phyloP scores from a whole-genome alignment of 2,888 invertebrate genomes.

The Dinocampus coccinellae region DNA sequence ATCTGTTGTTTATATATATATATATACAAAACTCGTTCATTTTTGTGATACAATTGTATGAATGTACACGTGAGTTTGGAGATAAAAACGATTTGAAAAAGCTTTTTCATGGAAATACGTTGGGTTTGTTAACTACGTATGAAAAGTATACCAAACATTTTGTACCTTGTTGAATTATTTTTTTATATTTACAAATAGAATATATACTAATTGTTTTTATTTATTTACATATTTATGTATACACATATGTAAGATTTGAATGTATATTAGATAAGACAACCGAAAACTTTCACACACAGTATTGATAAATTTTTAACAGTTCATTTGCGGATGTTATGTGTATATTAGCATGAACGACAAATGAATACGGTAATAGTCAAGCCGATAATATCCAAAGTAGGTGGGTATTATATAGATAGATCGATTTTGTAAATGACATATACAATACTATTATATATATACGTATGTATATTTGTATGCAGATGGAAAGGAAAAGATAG shows the following conservation, averaged over 20 bases:
- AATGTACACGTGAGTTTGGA: no score
- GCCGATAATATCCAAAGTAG: conserved; percentile 30
- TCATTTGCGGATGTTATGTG: conserved; percentile 27
- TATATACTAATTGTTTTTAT: no score
- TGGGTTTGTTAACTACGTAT: no score
- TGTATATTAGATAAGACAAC: conserved; percentile 17
- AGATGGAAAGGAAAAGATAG: background rate
- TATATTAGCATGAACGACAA: conserved; percentile 25
- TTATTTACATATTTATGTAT: background rate
- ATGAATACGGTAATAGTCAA: conserved; percentile 25
- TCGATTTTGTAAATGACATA: conserved; percentile 20
- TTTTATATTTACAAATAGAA: no score
- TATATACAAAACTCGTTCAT: background rate
- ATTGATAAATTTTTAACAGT: conserved; percentile 30
- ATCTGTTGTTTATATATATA: background rate
- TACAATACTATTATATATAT: no score
- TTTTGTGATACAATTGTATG: no score
- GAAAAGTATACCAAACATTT: no score
- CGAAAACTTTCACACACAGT: conserved; percentile 23
- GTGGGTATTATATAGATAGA: conserved; percentile 24
- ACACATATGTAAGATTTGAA: background rate
- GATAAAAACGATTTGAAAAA: no score
- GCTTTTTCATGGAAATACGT: no score
- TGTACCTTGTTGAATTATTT: no score
- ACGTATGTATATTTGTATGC: conserved; percentile 8